A percentile compares a stretch with the other conserved stretches of the same genome.
These are phyloP conservation scores for Gymnoscelis rufifasciata DNA, from an alignment of 2,888 invertebrate genomes.

Conservation along the genomic window DNA sequence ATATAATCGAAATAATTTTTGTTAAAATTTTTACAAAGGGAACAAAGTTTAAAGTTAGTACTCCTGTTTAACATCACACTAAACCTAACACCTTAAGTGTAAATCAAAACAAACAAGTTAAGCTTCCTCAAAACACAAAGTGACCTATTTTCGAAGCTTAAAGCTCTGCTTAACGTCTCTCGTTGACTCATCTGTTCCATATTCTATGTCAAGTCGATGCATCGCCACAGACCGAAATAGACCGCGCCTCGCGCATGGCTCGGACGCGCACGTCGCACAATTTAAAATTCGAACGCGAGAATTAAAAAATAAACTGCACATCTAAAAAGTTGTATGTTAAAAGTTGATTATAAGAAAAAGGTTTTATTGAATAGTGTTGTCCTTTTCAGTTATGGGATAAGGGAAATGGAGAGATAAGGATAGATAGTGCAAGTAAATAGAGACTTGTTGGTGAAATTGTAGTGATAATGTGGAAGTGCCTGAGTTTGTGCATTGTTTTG, in stretches of 20 bases:
- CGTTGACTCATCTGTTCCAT: slow-evolving; percentile 31
- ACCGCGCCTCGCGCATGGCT: slow-evolving; percentile 45
- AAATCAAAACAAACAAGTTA: background rate
- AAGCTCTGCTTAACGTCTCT: slow-evolving; percentile 7
- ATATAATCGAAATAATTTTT: no score
- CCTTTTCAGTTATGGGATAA: slow-evolving; percentile 19
- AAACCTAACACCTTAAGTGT: background rate
- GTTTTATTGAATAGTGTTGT: slow-evolving; percentile 10
- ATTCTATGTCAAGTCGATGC: slow-evolving; percentile 61
- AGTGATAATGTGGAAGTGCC: slow-evolving; percentile 40
- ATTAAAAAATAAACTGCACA: background rate
- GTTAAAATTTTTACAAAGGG: no score
- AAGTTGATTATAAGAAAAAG: background rate
- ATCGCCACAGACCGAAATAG: slow-evolving; percentile 67
- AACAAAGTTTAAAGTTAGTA: no score
- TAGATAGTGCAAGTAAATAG: slow-evolving; percentile 13
- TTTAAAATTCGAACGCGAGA: slow-evolving; percentile 33
- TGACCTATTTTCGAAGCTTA: slow-evolving; percentile 2
- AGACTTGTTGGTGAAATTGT: slow-evolving; percentile 23
- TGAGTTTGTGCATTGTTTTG: slow-evolving; percentile 32
- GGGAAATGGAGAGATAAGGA: slow-evolving; percentile 33
- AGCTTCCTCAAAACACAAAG: background rate
- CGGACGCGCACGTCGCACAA: slow-evolving; percentile 49
- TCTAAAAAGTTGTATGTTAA: slow-evolving; percentile 4
- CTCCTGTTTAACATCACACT: background rate